These are phyloP conservation scores for Oryzias dopingdopingensis DNA, from an alignment of 2,797 vertebrate genomes.

Conservation along the genomic window DNA sequence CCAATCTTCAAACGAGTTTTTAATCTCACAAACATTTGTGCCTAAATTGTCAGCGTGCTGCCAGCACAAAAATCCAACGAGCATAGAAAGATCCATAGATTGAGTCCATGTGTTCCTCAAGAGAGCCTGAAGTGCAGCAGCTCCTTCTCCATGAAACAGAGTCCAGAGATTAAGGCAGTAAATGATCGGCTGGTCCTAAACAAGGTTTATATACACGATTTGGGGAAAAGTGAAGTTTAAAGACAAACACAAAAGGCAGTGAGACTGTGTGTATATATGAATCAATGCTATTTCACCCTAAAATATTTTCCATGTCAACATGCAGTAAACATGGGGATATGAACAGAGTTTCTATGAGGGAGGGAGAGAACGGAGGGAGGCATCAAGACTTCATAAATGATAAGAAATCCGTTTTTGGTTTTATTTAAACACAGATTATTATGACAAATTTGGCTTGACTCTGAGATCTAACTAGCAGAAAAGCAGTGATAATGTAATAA, in stretches of 20 bases:
- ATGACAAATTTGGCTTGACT: background rate
- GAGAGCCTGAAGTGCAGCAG: background rate
- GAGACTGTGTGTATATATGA: constrained; percentile 75
- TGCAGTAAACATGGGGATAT: constrained; percentile 67
- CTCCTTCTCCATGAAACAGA: constrained; percentile 26
- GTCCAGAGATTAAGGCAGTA: constrained; percentile 38
- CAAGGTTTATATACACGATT: constrained; percentile 78
- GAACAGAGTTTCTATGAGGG: constrained; percentile 62
- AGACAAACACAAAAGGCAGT: constrained; percentile 73
- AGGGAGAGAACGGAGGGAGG: constrained; percentile 41
- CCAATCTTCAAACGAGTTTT: background rate
- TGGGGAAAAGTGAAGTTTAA: constrained; percentile 75
- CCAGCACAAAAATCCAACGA: constrained; percentile 6
- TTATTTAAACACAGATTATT: background rate
- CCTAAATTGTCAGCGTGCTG: background rate
- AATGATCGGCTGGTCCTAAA: constrained; percentile 51
- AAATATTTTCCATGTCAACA: constrained; percentile 83
- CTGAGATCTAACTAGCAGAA: too few relatives aligned
- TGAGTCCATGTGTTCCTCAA: constrained; percentile 21
- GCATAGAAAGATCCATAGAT: constrained; percentile 16
- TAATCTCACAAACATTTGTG: background rate
- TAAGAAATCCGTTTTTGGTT: background rate
- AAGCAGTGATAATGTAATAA: too few relatives aligned
- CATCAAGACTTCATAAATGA: background rate
- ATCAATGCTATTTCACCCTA: constrained; percentile 78